A percentile compares a stretch with the other conserved stretches of the same genome.
Conservation (phyloP, 2,888 invertebrate genomes). For the Lasioglossum malachurum region DNA sequence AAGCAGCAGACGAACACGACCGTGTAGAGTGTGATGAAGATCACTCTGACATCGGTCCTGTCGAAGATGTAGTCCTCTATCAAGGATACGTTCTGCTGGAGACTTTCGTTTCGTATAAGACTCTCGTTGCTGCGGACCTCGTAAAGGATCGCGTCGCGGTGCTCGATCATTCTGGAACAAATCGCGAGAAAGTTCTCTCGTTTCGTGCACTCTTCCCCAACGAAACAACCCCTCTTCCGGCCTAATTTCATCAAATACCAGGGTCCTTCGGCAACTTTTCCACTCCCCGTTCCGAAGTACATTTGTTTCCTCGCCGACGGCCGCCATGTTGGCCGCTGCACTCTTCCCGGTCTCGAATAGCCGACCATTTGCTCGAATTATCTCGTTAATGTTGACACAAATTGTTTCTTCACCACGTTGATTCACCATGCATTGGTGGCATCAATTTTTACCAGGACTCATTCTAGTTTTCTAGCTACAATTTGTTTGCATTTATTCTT, state of each 20-base stretch:
- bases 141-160: slow-evolving; percentile 34
- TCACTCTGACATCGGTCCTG: slow-evolving; percentile 89
- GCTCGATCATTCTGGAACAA: slow-evolving; percentile 61
- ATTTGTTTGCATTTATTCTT: too few relatives aligned
- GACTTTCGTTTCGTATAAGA: slow-evolving; percentile 37
- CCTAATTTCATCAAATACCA: neutral
- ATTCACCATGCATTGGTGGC: neutral
- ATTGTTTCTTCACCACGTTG: neutral
- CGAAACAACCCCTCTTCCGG: neutral
- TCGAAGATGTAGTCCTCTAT: slow-evolving; percentile 91
- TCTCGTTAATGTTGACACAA: neutral
- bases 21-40: slow-evolving; percentile 91
- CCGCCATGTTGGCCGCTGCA: neutral
- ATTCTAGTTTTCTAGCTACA: too few relatives aligned
- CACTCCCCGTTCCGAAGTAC: neutral
- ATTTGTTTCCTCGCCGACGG: neutral
- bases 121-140: slow-evolving; percentile 64
- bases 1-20: slow-evolving; percentile 93
- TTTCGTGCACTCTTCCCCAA: neutral
- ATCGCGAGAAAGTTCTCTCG: neutral
- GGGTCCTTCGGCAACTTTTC: neutral
- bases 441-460: neutral
- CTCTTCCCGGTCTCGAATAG: neutral
- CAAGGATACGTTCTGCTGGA: slow-evolving; percentile 62
- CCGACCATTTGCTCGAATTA: neutral